Evolutionary conservation across 1,140 invertebrate species (phyloP).

Genomic region (Idris sp.): DNA sequence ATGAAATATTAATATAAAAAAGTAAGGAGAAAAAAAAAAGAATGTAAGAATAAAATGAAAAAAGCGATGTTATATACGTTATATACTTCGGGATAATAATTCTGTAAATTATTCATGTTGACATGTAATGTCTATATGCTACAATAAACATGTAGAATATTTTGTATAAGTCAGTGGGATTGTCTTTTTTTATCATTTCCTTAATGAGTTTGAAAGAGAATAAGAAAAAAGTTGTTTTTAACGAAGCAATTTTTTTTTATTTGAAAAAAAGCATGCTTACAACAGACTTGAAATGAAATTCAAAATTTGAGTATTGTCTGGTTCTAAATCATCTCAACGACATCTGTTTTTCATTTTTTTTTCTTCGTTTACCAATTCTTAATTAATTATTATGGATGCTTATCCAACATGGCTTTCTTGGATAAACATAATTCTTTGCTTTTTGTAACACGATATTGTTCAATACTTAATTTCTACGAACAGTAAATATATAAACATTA

Average conservation of each 20-base stretch:
- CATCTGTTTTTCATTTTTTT: conserved; percentile 13
- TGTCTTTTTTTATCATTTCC: neutral
- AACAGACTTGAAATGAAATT: conserved; percentile 42
- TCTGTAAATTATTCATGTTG: conserved; percentile 66
- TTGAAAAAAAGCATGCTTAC: conserved; percentile 42
- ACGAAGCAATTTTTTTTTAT: conserved; percentile 53
- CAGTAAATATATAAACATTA: conserved; percentile 53
- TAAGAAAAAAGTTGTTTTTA: conserved; percentile 8
- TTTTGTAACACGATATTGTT: neutral
- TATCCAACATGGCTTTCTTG: conserved; percentile 72
- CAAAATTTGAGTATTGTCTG: conserved; percentile 35
- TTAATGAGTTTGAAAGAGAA: neutral
- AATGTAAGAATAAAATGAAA: conserved; percentile 26
- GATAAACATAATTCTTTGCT: conserved; percentile 54
- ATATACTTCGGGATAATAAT: conserved; percentile 57
- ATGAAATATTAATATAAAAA: conserved; percentile 49
- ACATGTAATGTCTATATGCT: conserved; percentile 73
- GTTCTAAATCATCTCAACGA: conserved; percentile 17
- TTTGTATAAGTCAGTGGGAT: conserved; percentile 67
- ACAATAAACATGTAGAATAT: conserved; percentile 75
- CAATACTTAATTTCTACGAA: conserved; percentile 46
- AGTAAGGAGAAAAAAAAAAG: conserved; percentile 25
- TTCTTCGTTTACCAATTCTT: conserved; percentile 19
- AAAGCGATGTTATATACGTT: conserved; percentile 55
- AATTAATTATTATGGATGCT: conserved; percentile 45